Percentiles rank a stretch among this genome's conserved stretches.
phyloP scores from a whole-genome alignment of 2,888 invertebrate genomes.

The Bhutanitis thaidina region DNA sequence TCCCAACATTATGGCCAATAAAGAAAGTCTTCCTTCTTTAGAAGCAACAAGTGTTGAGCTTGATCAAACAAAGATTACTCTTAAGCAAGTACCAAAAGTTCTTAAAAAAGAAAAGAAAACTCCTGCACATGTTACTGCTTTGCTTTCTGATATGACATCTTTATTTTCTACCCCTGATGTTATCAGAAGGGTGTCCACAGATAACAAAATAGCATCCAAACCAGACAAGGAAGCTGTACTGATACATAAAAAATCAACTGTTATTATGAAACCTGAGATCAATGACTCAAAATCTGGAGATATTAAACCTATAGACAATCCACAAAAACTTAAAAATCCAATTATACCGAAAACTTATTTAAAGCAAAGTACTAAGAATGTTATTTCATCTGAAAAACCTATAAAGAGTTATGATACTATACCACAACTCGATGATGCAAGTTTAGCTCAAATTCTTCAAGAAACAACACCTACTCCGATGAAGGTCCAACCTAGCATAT shows the following conservation, averaged over 20 bases:
- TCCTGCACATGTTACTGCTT: conserved; percentile 78
- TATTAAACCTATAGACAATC: conserved; percentile 27
- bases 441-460: conserved; percentile 72
- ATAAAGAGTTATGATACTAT: conserved; percentile 61
- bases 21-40: conserved; percentile 44
- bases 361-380: conserved; percentile 45
- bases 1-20: conserved; percentile 35
- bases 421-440: conserved; percentile 71
- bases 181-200: conserved; percentile 83
- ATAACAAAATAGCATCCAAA: conserved; percentile 67
- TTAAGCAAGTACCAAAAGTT: conserved; percentile 62
- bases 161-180: conserved; percentile 90
- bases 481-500: conserved; percentile 51
- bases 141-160: conserved; percentile 82
- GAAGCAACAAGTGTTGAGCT: conserved; percentile 32
- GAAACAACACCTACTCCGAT: conserved; percentile 53
- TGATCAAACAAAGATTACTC: conserved; percentile 57
- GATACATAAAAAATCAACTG: conserved; percentile 39
- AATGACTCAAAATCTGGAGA: conserved; percentile 31
- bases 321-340: conserved; percentile 38
- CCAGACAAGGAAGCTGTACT: conserved; percentile 63
- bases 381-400: conserved; percentile 41
- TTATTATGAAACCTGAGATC: conserved; percentile 29
- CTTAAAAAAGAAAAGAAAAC: conserved; percentile 79
- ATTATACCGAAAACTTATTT: conserved; percentile 41